Conservation (phyloP, 2,888 invertebrate genomes). For the Amorpha juglandis region DNA sequence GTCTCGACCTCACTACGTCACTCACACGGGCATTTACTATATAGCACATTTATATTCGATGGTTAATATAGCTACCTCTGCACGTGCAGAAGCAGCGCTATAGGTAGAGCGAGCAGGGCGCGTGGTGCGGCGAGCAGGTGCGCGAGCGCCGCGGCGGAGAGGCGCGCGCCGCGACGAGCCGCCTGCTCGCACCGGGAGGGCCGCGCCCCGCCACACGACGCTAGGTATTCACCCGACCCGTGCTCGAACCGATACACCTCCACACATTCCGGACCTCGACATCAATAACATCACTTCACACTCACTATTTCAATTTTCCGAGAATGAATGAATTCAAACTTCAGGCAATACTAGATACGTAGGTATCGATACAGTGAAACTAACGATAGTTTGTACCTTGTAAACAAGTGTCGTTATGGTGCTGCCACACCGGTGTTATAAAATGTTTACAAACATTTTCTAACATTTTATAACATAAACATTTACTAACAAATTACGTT, state of each 20-base stretch:
- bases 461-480: no score
- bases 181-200: constrained; percentile 39
- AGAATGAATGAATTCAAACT: no score
- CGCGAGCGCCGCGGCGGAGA: constrained; percentile 75
- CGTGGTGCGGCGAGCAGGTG: constrained; percentile 85
- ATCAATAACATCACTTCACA: neutral
- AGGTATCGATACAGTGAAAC: no score
- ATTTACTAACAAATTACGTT: no score
- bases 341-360: no score
- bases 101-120: constrained; percentile 85
- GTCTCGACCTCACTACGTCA: no score
- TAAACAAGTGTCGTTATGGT: no score
- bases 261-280: constrained; percentile 55
- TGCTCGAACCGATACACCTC: constrained; percentile 66
- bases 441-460: no score
- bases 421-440: no score
- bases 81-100: constrained; percentile 82
- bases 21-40: no score
- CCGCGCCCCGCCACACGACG: constrained; percentile 41
- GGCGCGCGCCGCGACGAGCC: constrained; percentile 41
- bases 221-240: constrained; percentile 46
- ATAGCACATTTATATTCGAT: neutral
- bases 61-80: constrained; percentile 22
- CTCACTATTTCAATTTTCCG: neutral
- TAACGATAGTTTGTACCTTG: no score